Conservation (phyloP, 37 sponge, comb jelly and placozoan genomes). For the Theonella swinhoei region DNA sequence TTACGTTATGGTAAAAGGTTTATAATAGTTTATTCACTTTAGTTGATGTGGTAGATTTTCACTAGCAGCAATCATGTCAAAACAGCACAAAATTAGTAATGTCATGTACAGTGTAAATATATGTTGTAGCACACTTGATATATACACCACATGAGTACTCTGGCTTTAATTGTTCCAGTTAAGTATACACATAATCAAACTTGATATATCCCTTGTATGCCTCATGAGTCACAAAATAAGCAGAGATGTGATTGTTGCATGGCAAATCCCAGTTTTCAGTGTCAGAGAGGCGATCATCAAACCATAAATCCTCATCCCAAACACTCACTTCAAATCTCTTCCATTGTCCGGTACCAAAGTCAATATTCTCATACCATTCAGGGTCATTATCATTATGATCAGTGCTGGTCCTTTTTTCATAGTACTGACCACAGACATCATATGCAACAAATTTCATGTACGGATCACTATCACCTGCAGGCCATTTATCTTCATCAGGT, state of each 20-base stretch:
- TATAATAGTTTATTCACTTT: too few relatives aligned
- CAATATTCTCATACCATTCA: slow-evolving; percentile 3
- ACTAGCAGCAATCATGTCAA: too few relatives aligned
- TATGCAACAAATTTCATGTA: slow-evolving; percentile 8
- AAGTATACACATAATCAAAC: not conserved
- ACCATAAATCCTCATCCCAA: not conserved
- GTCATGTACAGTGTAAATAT: not conserved
- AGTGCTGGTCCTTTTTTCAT: not conserved
- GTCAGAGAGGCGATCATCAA: not conserved
- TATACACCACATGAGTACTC: too few relatives aligned
- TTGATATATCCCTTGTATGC: not conserved
- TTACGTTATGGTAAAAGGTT: too few relatives aligned
- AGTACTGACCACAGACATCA: not conserved
- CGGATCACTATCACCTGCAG: slow-evolving; percentile 3
- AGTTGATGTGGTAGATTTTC: too few relatives aligned
- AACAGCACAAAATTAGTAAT: too few relatives aligned
- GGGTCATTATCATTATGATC: slow-evolving; percentile 1
- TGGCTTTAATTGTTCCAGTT: too few relatives aligned
- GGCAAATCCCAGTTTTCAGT: not conserved
- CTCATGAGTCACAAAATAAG: not conserved
- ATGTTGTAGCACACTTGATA: not conserved
- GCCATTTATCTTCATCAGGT: slow-evolving; percentile 1
- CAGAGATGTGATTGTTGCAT: not conserved
- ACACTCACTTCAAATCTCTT: not conserved
- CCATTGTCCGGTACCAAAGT: slow-evolving; percentile 2